Evolutionary conservation across 2,797 vertebrate species (phyloP).

Genomic region (Kryptolebias ocellatus): DNA sequence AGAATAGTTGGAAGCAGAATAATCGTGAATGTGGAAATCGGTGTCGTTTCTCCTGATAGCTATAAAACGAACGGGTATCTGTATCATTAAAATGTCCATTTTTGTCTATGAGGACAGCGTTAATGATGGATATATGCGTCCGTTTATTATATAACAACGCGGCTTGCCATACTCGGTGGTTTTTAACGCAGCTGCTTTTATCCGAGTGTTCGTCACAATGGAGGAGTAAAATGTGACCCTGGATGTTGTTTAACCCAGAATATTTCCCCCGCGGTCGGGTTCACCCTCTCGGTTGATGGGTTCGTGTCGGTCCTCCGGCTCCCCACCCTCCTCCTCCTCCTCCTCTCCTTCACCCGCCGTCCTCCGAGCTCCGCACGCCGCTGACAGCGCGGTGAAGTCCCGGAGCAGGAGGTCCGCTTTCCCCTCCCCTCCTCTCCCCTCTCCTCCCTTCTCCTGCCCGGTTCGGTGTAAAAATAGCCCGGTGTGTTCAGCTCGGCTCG

Average conservation of each 20-base stretch:
- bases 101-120: too few species aligned
- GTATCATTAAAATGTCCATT: too few species aligned
- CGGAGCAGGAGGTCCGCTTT: slow-evolving; percentile 73
- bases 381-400: slow-evolving; percentile 76
- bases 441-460: not conserved
- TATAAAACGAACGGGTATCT: too few species aligned
- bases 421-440: not conserved
- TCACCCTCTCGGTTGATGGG: not conserved
- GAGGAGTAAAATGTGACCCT: not conserved
- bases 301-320: slow-evolving; percentile 3
- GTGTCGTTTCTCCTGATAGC: too few species aligned
- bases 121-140: not conserved
- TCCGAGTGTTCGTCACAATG: not conserved
- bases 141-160: not conserved
- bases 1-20: too few species aligned
- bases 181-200: not conserved
- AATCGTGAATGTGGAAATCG: too few species aligned
- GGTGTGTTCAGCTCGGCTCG: slow-evolving; percentile 61
- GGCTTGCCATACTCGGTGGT: not conserved
- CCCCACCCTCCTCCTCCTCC: not conserved
- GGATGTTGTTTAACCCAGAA: not conserved
- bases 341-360: slow-evolving; percentile 20
- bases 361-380: slow-evolving; percentile 31
- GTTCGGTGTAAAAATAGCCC: slow-evolving; percentile 78
- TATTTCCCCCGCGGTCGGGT: not conserved